Percentiles rank a stretch among this genome's conserved stretches.
Evolutionary conservation across 35 echinoderm and acorn worm genomes (phyloP).

Genomic region (Amphiura filiformis): DNA sequence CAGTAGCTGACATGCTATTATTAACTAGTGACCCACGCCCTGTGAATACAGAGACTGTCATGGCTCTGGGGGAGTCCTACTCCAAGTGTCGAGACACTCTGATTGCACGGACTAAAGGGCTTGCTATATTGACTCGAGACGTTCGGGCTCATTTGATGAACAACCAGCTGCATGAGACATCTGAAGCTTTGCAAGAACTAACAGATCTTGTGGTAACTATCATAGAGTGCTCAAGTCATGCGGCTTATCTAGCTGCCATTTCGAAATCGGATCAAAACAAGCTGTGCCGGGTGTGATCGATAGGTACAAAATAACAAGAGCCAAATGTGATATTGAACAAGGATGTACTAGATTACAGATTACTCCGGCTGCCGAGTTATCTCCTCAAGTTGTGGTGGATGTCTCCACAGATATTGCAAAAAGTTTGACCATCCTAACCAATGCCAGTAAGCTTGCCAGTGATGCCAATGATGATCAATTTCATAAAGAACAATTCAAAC

Average conservation of each 20-base stretch:
- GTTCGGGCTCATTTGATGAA: slow-evolving; percentile 70
- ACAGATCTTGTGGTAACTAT: slow-evolving; percentile 82
- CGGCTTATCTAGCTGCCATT: slow-evolving; percentile 92
- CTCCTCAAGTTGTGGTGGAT: slow-evolving; percentile 72
- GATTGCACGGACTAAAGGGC: slow-evolving; percentile 91
- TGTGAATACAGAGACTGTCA: slow-evolving; percentile 89
- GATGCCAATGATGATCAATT: slow-evolving; percentile 88
- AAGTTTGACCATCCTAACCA: slow-evolving; percentile 77
- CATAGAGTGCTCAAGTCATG: slow-evolving; percentile 91
- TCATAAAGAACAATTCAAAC: slow-evolving; percentile 92
- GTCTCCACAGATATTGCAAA: slow-evolving; percentile 85
- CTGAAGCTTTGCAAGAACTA: slow-evolving; percentile 73
- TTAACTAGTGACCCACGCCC: slow-evolving; percentile 91
- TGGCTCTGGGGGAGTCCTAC: slow-evolving; percentile 79
- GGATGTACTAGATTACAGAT: slow-evolving; percentile 79
- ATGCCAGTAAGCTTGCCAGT: slow-evolving; percentile 93
- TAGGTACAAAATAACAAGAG: slow-evolving; percentile 83
- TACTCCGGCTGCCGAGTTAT: slow-evolving; percentile 75
- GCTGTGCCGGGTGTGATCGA: slow-evolving; percentile 94
- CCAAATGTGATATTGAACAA: slow-evolving; percentile 91
- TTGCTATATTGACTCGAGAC: slow-evolving; percentile 83
- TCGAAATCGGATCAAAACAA: slow-evolving; percentile 82
- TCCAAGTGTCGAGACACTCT: slow-evolving; percentile 96
- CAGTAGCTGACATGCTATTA: slow-evolving; percentile 86
- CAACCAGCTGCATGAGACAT: slow-evolving; percentile 63